Conservation (phyloP, 2,888 invertebrate species). For the Eristalis arbustorum region DNA sequence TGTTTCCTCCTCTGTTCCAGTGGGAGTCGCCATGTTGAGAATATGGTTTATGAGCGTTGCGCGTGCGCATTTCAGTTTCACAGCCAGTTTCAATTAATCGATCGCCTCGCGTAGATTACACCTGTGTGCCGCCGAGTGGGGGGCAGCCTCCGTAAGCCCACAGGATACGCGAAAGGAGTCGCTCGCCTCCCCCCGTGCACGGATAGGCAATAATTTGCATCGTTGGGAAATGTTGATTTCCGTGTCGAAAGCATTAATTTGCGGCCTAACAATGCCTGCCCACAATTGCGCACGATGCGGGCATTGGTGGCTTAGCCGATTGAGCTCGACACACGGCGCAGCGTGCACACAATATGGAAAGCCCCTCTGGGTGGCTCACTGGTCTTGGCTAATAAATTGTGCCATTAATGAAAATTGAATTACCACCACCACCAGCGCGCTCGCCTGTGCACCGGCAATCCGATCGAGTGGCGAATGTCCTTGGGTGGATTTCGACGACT, state of each 20-base stretch:
- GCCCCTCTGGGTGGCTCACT: conserved; percentile 32
- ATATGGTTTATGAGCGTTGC: conserved; percentile 4
- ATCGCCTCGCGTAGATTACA: conserved; percentile 60
- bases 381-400: conserved; percentile 61
- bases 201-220: conserved; percentile 66
- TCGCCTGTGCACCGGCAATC: conserved; percentile 35
- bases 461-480: conserved; percentile 49
- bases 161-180: conserved; percentile 62
- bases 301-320: background rate
- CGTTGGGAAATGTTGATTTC: conserved; percentile 63
- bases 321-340: background rate
- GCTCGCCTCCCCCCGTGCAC: conserved; percentile 10
- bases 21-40: conserved; percentile 31
- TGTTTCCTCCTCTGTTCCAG: background rate
- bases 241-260: conserved; percentile 70
- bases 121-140: conserved; percentile 26
- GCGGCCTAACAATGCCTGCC: conserved; percentile 67
- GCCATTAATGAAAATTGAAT: conserved; percentile 69
- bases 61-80: background rate
- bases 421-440: conserved; percentile 39
- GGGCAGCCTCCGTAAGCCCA: conserved; percentile 37
- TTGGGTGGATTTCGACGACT: conserved; percentile 52
- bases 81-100: conserved; percentile 61
- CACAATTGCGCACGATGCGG: conserved; percentile 39
- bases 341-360: conserved; percentile 18